A percentile compares a stretch with the other conserved stretches of the same genome.
These are phyloP conservation scores for Corydoras sp. DNA, from an alignment of 2,113 vertebrate species.

Conservation along the genomic window DNA sequence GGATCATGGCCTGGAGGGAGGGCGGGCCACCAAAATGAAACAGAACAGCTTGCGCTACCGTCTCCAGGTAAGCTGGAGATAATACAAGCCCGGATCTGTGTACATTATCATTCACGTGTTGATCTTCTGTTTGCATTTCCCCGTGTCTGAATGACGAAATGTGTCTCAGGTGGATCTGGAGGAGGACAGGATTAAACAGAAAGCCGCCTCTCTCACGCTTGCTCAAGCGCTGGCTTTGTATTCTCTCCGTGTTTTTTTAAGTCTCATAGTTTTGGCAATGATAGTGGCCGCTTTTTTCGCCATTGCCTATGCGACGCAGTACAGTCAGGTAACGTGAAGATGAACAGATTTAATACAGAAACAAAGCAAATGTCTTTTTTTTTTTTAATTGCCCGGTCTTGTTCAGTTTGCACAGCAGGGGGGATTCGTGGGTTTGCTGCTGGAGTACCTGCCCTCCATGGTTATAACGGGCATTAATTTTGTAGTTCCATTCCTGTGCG, in stretches of 20 bases:
- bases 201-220: slow-evolving; percentile 57
- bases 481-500: slow-evolving; percentile 72
- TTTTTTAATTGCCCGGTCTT: no score
- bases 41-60: slow-evolving; percentile 70
- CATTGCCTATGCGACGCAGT: slow-evolving; percentile 60
- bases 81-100: background rate
- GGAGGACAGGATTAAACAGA: slow-evolving; percentile 62
- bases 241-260: slow-evolving; percentile 54
- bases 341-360: background rate
- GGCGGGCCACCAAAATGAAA: slow-evolving; percentile 63
- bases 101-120: no score
- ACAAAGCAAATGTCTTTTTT: background rate
- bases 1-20: slow-evolving; percentile 73
- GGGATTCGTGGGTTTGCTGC: slow-evolving; percentile 48
- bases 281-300: slow-evolving; percentile 64
- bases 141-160: background rate
- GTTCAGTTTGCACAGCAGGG: no score
- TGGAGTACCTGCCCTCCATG: slow-evolving; percentile 77
- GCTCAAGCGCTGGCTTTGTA: slow-evolving; percentile 57
- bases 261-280: slow-evolving; percentile 57
- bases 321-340: slow-evolving; percentile 61
- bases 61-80: slow-evolving; percentile 67
- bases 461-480: slow-evolving; percentile 79
- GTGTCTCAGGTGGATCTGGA: slow-evolving; percentile 76
- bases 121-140: no score